Base-by-base conservation (phyloP, 2,113 vertebrate species). In the Vidua chalybeata region DNA sequence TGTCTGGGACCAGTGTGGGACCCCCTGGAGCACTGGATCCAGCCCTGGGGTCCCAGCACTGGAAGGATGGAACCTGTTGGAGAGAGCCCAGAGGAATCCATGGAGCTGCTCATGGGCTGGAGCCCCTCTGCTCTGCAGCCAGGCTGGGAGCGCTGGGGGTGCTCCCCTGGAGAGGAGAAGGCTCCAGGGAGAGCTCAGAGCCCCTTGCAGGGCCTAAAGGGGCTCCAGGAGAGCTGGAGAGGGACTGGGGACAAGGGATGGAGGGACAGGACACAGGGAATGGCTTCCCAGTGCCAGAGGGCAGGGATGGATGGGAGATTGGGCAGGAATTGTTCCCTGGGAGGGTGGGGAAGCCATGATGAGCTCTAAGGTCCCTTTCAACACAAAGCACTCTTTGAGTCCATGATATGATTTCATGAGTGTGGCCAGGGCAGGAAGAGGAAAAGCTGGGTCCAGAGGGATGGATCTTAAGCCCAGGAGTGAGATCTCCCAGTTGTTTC, bases 31-130 rank as follows among this genome's bases (percentile, higher is more conserved):
- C 4, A 15, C 31, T 55, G n/a, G 14, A 31, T 39, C 33, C 33
- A 67, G 23, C 12, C 20, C 28, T 39, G 39, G 33, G 23, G 7
- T 21, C 8, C 33, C 79, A 37, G 49, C 27, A 37, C 27, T 33
- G 27, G 41, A 56, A 13, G 17, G 64, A 45, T 23, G 9, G 78
- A 45, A 11, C 11, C 48, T 55, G 17, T 0, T 41, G n/a, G 41
- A 76, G 15, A 1, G 0, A 1, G 26, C 3, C 6, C 48, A 55
- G 35, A 77, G 55, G 71, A 16, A 30, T 10, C 30, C 17, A 19
- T 0, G 0, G 39, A 35, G 30, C 0, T 41, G 24, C 14, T 83
- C 16, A 0, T 45, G 39, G n/a, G n/a, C 30, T 61, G 46, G 54
- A 74, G 28, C 28, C n/a, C 39, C 33, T 75, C 54, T 52, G 46